phyloP scores from a whole-genome alignment of 2,888 invertebrate species.

The Nebria salina region DNA sequence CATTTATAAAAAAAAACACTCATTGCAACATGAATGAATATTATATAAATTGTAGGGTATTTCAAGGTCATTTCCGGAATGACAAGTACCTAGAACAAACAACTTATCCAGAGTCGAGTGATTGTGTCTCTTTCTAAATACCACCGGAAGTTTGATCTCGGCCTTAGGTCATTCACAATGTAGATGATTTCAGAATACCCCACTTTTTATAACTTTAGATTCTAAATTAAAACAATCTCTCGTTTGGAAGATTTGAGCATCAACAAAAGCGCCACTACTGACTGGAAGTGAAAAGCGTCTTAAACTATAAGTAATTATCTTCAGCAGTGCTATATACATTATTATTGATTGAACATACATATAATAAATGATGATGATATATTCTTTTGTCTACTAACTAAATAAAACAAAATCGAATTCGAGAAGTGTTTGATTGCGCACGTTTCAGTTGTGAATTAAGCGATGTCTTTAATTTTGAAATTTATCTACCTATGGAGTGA shows the following conservation, averaged over 20 bases:
- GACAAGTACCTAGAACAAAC: background rate
- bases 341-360: too few relatives aligned
- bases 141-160: slow-evolving; percentile 5
- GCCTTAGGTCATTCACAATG: background rate
- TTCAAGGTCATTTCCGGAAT: background rate
- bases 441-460: background rate
- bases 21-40: background rate
- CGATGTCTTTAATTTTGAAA: slow-evolving; percentile 34
- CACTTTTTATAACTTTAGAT: background rate
- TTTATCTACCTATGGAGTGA: slow-evolving; percentile 35
- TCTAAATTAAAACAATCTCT: too few relatives aligned
- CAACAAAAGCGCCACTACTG: too few relatives aligned
- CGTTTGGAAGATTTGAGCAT: too few relatives aligned
- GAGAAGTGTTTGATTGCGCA: background rate
- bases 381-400: too few relatives aligned
- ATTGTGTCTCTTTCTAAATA: slow-evolving; percentile 43
- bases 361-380: too few relatives aligned
- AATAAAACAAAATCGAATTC: background rate
- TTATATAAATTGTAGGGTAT: background rate
- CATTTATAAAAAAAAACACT: background rate
- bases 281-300: too few relatives aligned
- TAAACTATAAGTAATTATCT: too few relatives aligned
- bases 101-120: slow-evolving; percentile 22
- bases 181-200: background rate
- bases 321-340: too few relatives aligned